phyloP scores from a whole-genome alignment of 1,140 invertebrate genomes.

The Cydia fagiglandana region DNA sequence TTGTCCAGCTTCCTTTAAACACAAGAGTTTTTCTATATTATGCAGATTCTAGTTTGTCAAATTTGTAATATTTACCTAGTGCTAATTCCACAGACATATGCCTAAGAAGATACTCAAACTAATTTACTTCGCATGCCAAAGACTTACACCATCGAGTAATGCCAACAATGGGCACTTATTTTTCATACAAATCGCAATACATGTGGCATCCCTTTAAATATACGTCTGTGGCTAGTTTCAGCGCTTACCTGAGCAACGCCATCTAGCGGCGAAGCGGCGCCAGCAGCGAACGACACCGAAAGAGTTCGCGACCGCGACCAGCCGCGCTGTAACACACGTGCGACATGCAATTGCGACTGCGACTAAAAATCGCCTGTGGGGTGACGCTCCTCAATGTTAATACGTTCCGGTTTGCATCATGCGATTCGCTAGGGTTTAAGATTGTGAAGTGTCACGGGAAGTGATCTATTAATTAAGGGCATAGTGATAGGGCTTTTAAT shows the following conservation, averaged over 20 bases:
- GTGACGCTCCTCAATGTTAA: slow-evolving; percentile 28
- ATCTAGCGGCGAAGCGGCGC: slow-evolving; percentile 81
- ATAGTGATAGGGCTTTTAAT: not conserved
- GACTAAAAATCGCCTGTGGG: slow-evolving; percentile 20
- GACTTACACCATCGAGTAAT: not conserved
- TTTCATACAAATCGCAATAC: slow-evolving; percentile 36
- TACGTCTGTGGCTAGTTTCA: not conserved
- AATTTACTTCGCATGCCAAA: not conserved
- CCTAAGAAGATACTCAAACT: not conserved
- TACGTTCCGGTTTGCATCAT: slow-evolving; percentile 16
- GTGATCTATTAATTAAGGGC: not conserved
- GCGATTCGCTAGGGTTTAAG: slow-evolving; percentile 20
- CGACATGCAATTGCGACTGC: slow-evolving; percentile 46
- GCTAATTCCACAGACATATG: not conserved
- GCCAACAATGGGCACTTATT: too few relatives aligned
- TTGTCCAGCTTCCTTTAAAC: too few relatives aligned
- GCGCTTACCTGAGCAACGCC: slow-evolving; percentile 78
- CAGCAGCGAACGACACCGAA: slow-evolving; percentile 90
- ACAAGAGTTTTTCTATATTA: too few relatives aligned
- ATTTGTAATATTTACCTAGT: not conserved
- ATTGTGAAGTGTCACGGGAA: slow-evolving; percentile 31
- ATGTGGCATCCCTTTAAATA: not conserved
- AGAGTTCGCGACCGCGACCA: slow-evolving; percentile 93
- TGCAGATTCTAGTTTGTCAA: too few relatives aligned
- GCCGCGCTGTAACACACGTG: slow-evolving; percentile 81